Base-by-base conservation (phyloP, 2,113 vertebrate genomes). In the Amphilophus citrinellus region DNA sequence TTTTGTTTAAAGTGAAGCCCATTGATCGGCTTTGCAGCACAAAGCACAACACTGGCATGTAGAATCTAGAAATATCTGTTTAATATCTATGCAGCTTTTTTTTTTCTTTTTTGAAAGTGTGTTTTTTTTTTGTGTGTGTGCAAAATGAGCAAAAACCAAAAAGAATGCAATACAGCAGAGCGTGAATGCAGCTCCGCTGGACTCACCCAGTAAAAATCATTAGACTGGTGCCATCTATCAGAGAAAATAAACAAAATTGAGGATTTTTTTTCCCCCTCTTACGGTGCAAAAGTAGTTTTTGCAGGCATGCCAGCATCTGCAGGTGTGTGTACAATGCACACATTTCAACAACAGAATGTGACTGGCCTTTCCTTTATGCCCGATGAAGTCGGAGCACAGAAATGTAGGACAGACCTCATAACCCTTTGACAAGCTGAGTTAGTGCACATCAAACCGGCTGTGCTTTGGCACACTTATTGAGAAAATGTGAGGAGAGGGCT, bases 371-470 rank as follows among this genome's bases (percentile, higher is more conserved):
- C 57, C 60, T 91, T 90, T 61, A 62, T 20, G 73, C 77, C 61
- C 13, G 10, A 79, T 83, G 62, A 82, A 79, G 87, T 81, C 80
- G 84, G 22, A 86, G 59, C 85, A 79, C 53, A 90, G 84, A 88
- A 90, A 93, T 93, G 50, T 88, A 89, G 89, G 88, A 65, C 88
- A 91, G 35, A 71, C 76, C 68, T 88, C 84, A 71, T 53, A 88
- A 87, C 80, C 83, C 77, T 77, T 61, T 86, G 84, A 92, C 73
- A 76, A 84, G 83, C 44, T 15, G 50, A 79, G 84, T 83, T 84
- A 77, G 82, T 65, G 58, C 76, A 80, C 81, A 76, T 88, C 85
- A 89, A 87, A 84, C 85, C 20, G n/a, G 13, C 84, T 84, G 39
- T 18, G 66, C 37, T 57, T 79, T 87, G 83, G 73, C 87, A 89